These are phyloP conservation scores for Crematogaster levior DNA, from an alignment of 2,888 invertebrate genomes.

Conservation along the genomic window DNA sequence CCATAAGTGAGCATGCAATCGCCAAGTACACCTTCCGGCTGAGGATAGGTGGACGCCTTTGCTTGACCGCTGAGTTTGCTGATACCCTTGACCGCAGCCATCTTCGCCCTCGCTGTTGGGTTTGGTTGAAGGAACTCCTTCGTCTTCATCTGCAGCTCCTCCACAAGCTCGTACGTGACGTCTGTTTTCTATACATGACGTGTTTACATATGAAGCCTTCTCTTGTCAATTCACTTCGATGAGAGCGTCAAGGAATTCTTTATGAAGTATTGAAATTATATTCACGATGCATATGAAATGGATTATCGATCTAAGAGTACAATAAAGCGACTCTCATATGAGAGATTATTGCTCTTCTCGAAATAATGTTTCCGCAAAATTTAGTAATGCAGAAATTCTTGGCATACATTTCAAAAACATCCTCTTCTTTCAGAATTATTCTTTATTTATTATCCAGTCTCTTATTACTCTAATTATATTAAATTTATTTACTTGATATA, in stretches of 20 bases:
- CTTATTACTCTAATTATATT: background rate
- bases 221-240: conserved; percentile 8
- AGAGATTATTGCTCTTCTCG: background rate
- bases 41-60: conserved; percentile 98
- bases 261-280: conserved; percentile 1
- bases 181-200: conserved; percentile 95
- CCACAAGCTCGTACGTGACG: conserved; percentile 98
- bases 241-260: conserved; percentile 6
- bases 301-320: background rate
- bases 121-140: conserved; percentile 99
- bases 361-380: background rate
- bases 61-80: conserved; percentile 99
- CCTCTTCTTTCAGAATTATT: background rate
- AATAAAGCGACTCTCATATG: background rate
- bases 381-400: background rate
- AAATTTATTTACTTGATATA: background rate
- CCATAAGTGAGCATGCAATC: conserved; percentile 99
- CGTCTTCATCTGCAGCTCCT: conserved; percentile 98
- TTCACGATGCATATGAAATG: background rate
- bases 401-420: background rate
- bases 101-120: conserved; percentile 97
- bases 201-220: background rate
- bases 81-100: conserved; percentile 97
- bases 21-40: conserved; percentile 98
- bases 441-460: background rate